These are phyloP conservation scores for Caenorhabditis brenneri DNA, from an alignment of 1,140 invertebrate species.

Conservation along the genomic window DNA sequence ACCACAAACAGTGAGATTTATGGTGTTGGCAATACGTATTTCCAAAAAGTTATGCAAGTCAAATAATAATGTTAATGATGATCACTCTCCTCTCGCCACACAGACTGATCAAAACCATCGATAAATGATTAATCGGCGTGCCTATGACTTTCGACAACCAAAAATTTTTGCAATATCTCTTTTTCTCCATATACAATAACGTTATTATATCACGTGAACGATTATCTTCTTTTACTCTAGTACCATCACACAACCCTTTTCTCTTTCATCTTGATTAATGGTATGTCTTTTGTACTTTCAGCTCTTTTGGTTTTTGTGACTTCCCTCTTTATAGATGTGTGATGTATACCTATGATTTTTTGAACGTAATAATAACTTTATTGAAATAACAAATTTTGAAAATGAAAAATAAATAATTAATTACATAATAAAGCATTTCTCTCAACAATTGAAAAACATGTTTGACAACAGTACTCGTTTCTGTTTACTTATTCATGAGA, in stretches of 20 bases:
- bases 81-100: slow-evolving; percentile 30
- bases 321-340: background rate
- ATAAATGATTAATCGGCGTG: background rate
- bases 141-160: slow-evolving; percentile 2
- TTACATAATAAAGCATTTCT: slow-evolving; percentile 6
- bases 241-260: background rate
- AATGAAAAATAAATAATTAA: background rate
- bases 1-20: background rate
- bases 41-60: slow-evolving; percentile 25
- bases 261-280: background rate
- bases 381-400: background rate
- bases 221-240: background rate
- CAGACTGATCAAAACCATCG: slow-evolving; percentile 34
- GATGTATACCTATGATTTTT: background rate
- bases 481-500: slow-evolving; percentile 10
- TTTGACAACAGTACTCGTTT: slow-evolving; percentile 23
- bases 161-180: slow-evolving; percentile 29
- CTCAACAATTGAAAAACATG: slow-evolving; percentile 29
- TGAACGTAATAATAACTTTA: background rate
- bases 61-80: slow-evolving; percentile 41
- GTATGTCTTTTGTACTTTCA: slow-evolving; percentile 28
- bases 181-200: background rate
- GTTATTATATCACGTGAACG: slow-evolving; percentile 15
- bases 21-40: background rate
- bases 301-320: background rate